These are phyloP conservation scores for Parnassius smintheus DNA, from an alignment of 2,888 invertebrate genomes.

Conservation along the genomic window DNA sequence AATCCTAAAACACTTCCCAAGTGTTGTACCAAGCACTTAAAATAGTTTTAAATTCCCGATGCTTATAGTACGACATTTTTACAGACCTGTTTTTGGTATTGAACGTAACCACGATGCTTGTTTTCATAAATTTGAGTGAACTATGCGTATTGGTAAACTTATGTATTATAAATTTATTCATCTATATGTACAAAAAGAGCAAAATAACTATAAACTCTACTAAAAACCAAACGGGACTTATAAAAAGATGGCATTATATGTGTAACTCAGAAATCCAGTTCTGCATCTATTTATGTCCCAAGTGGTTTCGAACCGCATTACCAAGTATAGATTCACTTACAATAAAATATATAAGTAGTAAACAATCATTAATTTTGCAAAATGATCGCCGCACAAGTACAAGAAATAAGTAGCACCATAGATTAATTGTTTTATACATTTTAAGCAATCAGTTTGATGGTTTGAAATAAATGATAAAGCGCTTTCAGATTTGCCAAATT, in stretches of 20 bases:
- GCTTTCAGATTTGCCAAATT: conserved; percentile 6
- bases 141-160: background rate
- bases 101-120: conserved; percentile 30
- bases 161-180: conserved; percentile 16
- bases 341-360: too few species aligned
- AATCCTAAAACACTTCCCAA: conserved; percentile 13
- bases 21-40: conserved; percentile 28
- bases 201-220: conserved; percentile 26
- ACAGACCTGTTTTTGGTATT: conserved; percentile 59
- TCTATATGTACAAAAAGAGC: conserved; percentile 29
- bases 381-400: conserved; percentile 29
- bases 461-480: conserved; percentile 5
- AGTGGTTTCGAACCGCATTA: too few species aligned
- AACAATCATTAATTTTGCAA: too few species aligned
- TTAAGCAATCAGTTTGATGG: background rate
- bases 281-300: too few species aligned
- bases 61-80: conserved; percentile 35
- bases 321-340: too few species aligned
- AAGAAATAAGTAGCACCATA: conserved; percentile 46
- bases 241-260: background rate
- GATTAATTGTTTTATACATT: conserved; percentile 8
- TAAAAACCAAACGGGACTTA: background rate
- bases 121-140: conserved; percentile 23
- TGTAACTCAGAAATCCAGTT: too few species aligned
- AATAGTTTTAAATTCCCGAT: conserved; percentile 32